phyloP scores from a whole-genome alignment of 2,888 invertebrate species.

The Troilus luridus region DNA sequence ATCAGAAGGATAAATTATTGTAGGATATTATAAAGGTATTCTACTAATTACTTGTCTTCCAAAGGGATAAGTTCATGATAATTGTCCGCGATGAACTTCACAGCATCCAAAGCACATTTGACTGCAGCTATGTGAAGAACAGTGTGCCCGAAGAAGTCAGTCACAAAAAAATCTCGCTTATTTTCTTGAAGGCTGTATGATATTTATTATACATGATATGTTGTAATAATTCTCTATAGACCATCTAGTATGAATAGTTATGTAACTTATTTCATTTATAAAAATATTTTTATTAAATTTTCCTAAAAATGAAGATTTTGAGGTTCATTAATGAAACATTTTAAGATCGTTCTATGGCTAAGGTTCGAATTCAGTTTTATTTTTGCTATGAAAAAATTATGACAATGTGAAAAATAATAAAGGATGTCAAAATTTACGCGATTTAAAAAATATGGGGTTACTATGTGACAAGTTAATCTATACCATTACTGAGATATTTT shows the following conservation, averaged over 20 bases:
- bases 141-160: conserved; percentile 21
- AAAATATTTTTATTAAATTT: neutral
- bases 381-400: neutral
- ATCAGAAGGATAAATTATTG: neutral
- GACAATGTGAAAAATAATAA: neutral
- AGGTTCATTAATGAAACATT: no score
- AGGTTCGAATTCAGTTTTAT: no score
- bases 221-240: neutral
- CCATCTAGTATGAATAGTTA: neutral
- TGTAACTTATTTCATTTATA: neutral
- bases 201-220: neutral
- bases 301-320: no score
- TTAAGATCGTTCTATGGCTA: no score
- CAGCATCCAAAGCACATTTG: conserved; percentile 14
- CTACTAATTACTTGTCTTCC: conserved; percentile 37
- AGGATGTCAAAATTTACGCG: neutral
- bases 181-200: conserved; percentile 23
- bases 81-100: neutral
- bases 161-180: conserved; percentile 23
- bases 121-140: conserved; percentile 55
- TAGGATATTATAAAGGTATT: no score
- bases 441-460: neutral
- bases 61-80: neutral
- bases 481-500: neutral
- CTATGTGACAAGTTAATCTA: neutral